Conservation (phyloP, 2,797 vertebrate genomes). For the Euphonia xanthogaster region DNA sequence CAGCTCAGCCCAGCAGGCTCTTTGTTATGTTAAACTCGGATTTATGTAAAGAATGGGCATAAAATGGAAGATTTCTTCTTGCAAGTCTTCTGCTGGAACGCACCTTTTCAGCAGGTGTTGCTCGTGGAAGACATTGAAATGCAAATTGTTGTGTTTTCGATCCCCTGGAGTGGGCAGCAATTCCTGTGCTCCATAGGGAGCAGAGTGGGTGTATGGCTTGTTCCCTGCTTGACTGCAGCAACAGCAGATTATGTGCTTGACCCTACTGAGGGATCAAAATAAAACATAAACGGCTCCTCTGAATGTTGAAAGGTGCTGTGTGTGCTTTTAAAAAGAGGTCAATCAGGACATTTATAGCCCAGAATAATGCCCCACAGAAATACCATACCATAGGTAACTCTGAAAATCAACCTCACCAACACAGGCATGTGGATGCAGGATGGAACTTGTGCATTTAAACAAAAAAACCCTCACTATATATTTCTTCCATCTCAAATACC, state of each 20-base stretch:
- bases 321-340: not conserved
- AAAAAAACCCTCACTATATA: not conserved
- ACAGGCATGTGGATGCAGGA: not conserved
- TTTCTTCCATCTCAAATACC: not conserved
- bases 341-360: not conserved
- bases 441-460: not conserved
- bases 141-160: not conserved
- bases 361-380: not conserved
- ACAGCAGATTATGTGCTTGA: not conserved
- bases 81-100: not conserved
- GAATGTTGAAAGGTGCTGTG: not conserved
- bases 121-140: slow-evolving; percentile 12
- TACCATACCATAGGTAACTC: not conserved
- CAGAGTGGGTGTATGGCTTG: not conserved
- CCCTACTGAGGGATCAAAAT: not conserved
- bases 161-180: not conserved
- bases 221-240: not conserved
- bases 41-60: not conserved
- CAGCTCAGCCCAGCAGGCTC: slow-evolving; percentile 21
- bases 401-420: not conserved
- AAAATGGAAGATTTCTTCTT: slow-evolving; percentile 19
- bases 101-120: slow-evolving; percentile 10
- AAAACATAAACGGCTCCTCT: not conserved
- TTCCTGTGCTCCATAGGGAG: not conserved
- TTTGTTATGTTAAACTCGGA: slow-evolving; percentile 39